Evolutionary conservation across 2,113 vertebrate genomes (phyloP).

Genomic region (Sigmodon hispidus): DNA sequence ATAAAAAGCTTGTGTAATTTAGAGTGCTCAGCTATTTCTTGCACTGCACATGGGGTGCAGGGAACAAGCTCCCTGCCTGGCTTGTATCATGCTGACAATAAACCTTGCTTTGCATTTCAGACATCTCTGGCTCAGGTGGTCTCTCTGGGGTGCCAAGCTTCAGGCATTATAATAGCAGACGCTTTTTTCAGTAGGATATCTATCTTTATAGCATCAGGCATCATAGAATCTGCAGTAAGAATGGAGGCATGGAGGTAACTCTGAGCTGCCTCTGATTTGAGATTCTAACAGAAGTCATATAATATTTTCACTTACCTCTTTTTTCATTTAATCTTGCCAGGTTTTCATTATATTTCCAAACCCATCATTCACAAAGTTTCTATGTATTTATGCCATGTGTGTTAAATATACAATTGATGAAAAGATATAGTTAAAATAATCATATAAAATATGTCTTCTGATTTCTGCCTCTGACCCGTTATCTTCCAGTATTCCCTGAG

Average conservation of each 20-base stretch:
- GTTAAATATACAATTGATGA: background rate
- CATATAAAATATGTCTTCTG: background rate
- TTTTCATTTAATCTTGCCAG: background rate
- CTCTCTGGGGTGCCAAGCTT: too few species aligned
- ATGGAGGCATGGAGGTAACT: background rate
- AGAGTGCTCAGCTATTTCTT: too few species aligned
- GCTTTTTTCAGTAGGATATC: background rate
- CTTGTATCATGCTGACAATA: too few species aligned
- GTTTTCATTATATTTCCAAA: background rate
- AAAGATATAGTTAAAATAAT: background rate
- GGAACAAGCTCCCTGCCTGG: too few species aligned
- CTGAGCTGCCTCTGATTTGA: background rate
- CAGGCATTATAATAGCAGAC: too few species aligned
- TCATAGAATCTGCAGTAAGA: background rate
- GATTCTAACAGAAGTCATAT: background rate
- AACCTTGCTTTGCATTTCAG: too few species aligned
- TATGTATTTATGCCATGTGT: background rate
- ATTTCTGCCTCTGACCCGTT: background rate
- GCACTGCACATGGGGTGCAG: too few species aligned
- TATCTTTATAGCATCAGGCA: background rate
- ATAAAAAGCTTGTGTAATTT: too few species aligned
- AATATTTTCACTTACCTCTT: background rate
- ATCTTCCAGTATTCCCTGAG: background rate
- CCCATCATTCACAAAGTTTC: background rate
- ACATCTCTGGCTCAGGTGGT: too few species aligned